Conservation (phyloP, 2,797 vertebrate genomes). For the Balearica regulorum region DNA sequence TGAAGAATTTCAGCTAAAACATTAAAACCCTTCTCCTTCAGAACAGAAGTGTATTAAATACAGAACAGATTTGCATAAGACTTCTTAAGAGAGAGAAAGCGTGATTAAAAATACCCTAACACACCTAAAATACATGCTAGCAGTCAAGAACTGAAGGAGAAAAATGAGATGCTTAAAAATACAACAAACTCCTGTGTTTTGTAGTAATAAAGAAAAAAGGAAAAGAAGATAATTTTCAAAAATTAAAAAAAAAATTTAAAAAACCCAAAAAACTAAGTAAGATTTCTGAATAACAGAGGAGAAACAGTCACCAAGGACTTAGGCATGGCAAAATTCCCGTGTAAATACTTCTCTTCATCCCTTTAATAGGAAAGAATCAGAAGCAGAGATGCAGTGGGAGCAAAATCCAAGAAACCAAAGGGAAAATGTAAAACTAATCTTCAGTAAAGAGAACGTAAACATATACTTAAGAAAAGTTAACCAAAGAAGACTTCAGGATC, state of each 20-base stretch:
- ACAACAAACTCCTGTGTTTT: neutral
- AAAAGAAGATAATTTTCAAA: neutral
- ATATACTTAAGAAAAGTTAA: neutral
- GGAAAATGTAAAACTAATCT: neutral
- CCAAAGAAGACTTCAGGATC: neutral
- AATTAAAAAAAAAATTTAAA: neutral
- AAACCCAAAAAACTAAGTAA: neutral
- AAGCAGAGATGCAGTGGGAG: neutral
- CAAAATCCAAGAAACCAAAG: neutral
- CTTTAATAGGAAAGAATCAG: neutral
- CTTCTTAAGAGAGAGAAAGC: neutral
- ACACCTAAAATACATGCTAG: neutral
- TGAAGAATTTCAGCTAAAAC: slow-evolving; percentile 24
- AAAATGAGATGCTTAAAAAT: slow-evolving; percentile 32
- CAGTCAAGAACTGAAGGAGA: neutral
- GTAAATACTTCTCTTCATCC: neutral
- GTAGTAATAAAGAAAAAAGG: neutral
- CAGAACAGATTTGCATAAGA: slow-evolving; percentile 30
- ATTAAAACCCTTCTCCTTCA: slow-evolving; percentile 9
- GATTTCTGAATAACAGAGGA: neutral
- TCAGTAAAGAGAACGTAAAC: neutral
- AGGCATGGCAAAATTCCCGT: neutral
- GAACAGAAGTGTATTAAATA: neutral
- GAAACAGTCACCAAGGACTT: neutral
- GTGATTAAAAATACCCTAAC: neutral